Conservation (phyloP, 2,888 invertebrate genomes). For the Thymelicus sylvestris region DNA sequence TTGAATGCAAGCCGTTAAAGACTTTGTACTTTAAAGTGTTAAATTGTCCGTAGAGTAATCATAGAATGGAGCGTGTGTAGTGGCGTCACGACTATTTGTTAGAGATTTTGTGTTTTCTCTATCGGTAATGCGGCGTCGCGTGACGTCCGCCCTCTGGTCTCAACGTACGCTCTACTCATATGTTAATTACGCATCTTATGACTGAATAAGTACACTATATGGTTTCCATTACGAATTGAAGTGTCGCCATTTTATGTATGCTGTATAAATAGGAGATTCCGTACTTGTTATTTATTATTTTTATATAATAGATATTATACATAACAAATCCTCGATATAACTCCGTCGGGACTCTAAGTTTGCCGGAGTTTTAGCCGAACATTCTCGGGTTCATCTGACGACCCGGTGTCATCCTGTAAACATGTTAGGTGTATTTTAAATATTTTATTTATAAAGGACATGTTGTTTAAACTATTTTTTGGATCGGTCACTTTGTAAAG, state of each 20-base stretch:
- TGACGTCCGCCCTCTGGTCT: slow-evolving; percentile 51
- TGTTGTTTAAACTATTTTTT: slow-evolving; percentile 41
- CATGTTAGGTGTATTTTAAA: slow-evolving; percentile 32
- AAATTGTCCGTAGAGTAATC: slow-evolving; percentile 17
- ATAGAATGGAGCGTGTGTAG: slow-evolving; percentile 30
- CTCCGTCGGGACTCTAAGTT: slow-evolving; percentile 16
- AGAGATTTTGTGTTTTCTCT: slow-evolving; percentile 19
- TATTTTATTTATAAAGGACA: slow-evolving; percentile 47
- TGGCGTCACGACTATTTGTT: slow-evolving; percentile 22
- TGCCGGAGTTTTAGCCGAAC: slow-evolving; percentile 8
- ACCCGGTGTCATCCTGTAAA: slow-evolving; percentile 9
- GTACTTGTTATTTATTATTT: slow-evolving; percentile 32
- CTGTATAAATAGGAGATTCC: slow-evolving; percentile 30
- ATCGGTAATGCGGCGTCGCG: slow-evolving; percentile 46
- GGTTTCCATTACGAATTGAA: slow-evolving; percentile 21
- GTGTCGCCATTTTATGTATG: slow-evolving; percentile 18
- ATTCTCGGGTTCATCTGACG: slow-evolving; percentile 4
- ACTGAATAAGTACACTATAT: slow-evolving; percentile 43
- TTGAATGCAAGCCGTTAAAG: slow-evolving; percentile 20
- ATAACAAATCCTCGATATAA: slow-evolving; percentile 18
- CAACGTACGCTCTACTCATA: slow-evolving; percentile 64
- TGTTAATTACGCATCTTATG: slow-evolving; percentile 43
- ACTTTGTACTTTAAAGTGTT: slow-evolving; percentile 24
- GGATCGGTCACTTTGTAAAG: slow-evolving; percentile 26
- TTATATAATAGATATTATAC: slow-evolving; percentile 31